These are phyloP conservation scores for Oryctes rhinoceros DNA, from an alignment of 1,140 invertebrate genomes.

Conservation along the genomic window DNA sequence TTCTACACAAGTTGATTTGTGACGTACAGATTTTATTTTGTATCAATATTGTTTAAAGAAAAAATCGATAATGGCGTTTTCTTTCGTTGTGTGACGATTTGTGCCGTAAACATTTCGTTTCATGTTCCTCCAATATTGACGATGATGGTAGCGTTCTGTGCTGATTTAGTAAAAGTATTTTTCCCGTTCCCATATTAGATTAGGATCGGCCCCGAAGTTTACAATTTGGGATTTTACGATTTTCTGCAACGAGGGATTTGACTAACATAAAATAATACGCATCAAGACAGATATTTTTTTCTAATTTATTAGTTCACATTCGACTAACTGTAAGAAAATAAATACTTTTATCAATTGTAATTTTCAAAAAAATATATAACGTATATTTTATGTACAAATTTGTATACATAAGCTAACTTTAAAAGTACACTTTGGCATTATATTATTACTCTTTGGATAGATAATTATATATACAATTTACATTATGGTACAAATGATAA, in stretches of 20 bases:
- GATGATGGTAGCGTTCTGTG: too few species aligned
- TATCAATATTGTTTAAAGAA: too few species aligned
- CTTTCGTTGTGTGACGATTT: too few species aligned
- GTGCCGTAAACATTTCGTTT: too few species aligned
- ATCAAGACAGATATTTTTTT: background rate
- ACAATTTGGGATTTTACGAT: too few species aligned
- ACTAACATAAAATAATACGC: slow-evolving; percentile 41
- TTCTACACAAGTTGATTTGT: too few species aligned
- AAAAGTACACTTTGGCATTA: slow-evolving; percentile 35
- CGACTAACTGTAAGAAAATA: slow-evolving; percentile 29
- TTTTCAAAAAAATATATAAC: background rate
- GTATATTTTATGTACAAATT: slow-evolving; percentile 34
- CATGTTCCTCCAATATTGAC: too few species aligned
- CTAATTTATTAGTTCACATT: background rate
- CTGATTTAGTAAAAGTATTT: too few species aligned
- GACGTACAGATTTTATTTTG: too few species aligned
- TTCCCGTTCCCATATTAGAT: too few species aligned
- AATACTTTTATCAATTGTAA: background rate
- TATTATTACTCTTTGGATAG: slow-evolving; percentile 16
- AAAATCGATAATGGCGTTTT: too few species aligned
- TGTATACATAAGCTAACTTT: background rate
- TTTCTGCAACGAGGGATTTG: slow-evolving; percentile 31
- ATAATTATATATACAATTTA: slow-evolving; percentile 32
- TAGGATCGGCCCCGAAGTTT: too few species aligned
- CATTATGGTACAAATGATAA: slow-evolving; percentile 10